Conservation (phyloP, 2,797 vertebrate species). For the Hephaestus fuliginosus region DNA sequence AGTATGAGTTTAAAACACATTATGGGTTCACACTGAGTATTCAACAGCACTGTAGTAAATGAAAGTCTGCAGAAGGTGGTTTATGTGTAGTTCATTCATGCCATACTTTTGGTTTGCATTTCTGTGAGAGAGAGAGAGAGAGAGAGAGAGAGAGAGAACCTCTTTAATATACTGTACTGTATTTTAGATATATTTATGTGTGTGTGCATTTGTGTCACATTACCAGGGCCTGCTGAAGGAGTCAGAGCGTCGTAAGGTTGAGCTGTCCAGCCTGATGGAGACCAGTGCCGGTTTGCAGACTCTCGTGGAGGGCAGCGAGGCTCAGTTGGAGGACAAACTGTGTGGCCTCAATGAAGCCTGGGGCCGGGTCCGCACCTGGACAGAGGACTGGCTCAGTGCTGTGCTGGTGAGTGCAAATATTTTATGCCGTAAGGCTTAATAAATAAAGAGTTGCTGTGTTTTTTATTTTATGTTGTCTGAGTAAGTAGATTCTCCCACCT, state of each 20-base stretch:
- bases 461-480: conserved; percentile 18
- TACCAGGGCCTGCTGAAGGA: conserved; percentile 93
- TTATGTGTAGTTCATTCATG: background rate
- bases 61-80: background rate
- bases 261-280: conserved; percentile 90
- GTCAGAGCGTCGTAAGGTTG: conserved; percentile 90
- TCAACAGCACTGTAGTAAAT: background rate
- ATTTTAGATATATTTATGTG: no score
- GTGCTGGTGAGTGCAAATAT: conserved; percentile 88
- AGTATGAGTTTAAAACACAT: background rate
- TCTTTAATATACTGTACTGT: no score
- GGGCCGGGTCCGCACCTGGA: conserved; percentile 91
- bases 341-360: conserved; percentile 91
- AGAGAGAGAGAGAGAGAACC: no score
- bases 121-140: no score
- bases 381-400: conserved; percentile 94
- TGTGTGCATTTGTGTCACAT: background rate
- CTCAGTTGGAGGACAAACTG: conserved; percentile 89
- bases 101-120: background rate
- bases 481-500: conserved; percentile 20
- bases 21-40: background rate
- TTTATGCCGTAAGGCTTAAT: conserved; percentile 12
- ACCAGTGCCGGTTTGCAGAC: conserved; percentile 90
- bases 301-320: conserved; percentile 91
- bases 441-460: conserved; percentile 37